Conservation (phyloP, 2,113 vertebrate species). For the Ceyx margarethae region DNA sequence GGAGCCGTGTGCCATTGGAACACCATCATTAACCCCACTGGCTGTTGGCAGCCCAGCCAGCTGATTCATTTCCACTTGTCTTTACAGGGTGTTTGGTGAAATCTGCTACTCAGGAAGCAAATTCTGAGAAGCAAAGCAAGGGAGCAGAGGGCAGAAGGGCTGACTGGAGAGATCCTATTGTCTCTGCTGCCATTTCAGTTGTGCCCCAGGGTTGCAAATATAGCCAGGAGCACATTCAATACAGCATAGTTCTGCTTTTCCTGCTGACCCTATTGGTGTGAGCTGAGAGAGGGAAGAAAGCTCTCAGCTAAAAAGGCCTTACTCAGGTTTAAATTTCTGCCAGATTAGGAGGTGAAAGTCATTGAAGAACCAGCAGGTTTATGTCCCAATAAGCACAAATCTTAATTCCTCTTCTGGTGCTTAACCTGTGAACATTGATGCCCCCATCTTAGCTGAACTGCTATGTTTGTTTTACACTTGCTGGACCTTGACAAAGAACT, state of each 20-base stretch:
- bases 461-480: not conserved
- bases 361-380: not conserved
- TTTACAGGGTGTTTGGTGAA: not conserved
- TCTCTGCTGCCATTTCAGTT: not conserved
- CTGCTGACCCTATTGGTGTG: not conserved
- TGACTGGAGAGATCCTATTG: not conserved
- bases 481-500: not conserved
- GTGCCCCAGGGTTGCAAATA: not conserved
- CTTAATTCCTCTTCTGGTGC: not conserved
- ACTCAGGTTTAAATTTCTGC: not conserved
- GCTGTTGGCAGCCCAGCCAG: not conserved
- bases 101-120: fast-evolving
- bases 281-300: not conserved
- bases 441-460: not conserved
- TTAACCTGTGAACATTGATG: not conserved
- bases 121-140: not conserved
- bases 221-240: fast-evolving
- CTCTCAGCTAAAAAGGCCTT: not conserved
- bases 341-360: not conserved
- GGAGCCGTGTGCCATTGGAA: not conserved
- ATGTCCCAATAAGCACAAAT: not conserved
- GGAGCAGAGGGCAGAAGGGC: not conserved
- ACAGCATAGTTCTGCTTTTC: not conserved
- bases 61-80: not conserved
- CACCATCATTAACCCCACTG: not conserved